Conservation (phyloP, 2,888 invertebrate species). For the Arenicola marina region DNA sequence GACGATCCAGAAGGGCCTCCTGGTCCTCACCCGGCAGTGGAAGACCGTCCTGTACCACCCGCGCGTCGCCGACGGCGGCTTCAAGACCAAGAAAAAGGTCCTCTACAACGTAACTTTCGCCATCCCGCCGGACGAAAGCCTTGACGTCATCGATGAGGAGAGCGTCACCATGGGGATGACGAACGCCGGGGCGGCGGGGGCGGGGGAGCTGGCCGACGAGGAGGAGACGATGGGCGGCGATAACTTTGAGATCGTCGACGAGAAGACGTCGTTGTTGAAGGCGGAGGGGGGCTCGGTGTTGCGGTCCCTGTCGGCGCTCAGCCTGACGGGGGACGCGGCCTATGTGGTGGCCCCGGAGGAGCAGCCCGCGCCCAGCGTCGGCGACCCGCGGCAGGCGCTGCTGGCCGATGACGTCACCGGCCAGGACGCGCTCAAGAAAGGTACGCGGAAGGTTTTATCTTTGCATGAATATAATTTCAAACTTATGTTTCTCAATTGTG, state of each 20-base stretch:
- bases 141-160: slow-evolving; percentile 30
- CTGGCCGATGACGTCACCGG: no score
- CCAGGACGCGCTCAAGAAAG: no score
- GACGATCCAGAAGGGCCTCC: slow-evolving; percentile 89
- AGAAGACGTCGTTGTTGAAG: slow-evolving; percentile 73
- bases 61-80: slow-evolving; percentile 83
- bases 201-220: slow-evolving; percentile 22
- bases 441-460: no score
- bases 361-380: no score
- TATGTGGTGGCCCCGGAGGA: no score
- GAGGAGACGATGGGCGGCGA: slow-evolving; percentile 25
- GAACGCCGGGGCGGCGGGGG: background rate
- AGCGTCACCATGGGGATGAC: no score
- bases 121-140: slow-evolving; percentile 61
- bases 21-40: slow-evolving; percentile 95
- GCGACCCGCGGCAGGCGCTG: no score
- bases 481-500: no score
- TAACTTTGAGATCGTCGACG: slow-evolving; percentile 74
- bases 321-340: no score
- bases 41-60: slow-evolving; percentile 95
- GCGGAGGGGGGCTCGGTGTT: slow-evolving; percentile 29
- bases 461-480: no score
- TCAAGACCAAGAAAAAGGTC: slow-evolving; percentile 68
- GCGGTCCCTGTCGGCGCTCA: no score
- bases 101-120: slow-evolving; percentile 84